Conservation (phyloP, 2,797 vertebrate species). For the Spheniscus humboldti region DNA sequence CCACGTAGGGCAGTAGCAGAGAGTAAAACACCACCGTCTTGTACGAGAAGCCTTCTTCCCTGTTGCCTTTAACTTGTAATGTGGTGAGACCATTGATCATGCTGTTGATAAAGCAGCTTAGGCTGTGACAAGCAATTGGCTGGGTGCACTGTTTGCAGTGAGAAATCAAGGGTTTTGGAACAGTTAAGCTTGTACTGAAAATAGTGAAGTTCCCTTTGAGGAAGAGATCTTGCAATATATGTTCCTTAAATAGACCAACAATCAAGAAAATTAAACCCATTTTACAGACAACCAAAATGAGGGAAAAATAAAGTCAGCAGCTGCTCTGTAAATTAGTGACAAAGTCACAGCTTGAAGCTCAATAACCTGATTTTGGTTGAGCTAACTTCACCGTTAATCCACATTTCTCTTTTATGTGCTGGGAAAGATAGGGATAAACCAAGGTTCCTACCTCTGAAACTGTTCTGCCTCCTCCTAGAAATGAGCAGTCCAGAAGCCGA, state of each 20-base stretch:
- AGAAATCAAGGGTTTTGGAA: neutral
- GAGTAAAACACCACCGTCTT: neutral
- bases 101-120: neutral
- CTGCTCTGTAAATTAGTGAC: neutral
- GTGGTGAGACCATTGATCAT: neutral
- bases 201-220: neutral
- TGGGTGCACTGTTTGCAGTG: neutral
- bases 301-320: neutral
- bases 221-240: neutral
- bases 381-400: neutral
- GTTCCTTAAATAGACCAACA: neutral
- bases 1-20: neutral
- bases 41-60: neutral
- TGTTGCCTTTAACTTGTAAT: neutral
- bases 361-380: neutral
- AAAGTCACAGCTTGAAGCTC: neutral
- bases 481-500: neutral
- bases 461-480: neutral
- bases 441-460: neutral
- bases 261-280: neutral
- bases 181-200: neutral
- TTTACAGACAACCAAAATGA: neutral
- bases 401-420: neutral
- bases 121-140: slow-evolving; percentile 2
- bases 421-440: neutral